phyloP scores from a whole-genome alignment of 2,113 vertebrate species.

The Nannospalax galili region DNA sequence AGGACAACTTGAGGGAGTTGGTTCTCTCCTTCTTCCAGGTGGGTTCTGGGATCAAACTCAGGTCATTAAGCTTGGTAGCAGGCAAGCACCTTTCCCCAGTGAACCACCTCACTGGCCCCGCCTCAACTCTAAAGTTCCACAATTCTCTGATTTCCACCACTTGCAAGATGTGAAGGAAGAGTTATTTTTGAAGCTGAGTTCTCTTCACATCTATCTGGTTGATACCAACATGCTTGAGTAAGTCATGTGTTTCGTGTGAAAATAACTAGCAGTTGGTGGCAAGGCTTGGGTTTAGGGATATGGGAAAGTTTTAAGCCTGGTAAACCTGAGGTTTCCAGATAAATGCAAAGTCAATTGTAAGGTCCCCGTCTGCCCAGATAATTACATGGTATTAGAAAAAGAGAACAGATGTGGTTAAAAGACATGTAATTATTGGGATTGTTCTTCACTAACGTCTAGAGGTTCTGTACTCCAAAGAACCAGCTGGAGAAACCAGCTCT shows the following conservation, averaged over 20 bases:
- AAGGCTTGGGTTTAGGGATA: neutral
- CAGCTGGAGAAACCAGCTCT: conserved; percentile 4
- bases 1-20: neutral
- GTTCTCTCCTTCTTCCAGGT: neutral
- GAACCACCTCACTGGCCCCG: neutral
- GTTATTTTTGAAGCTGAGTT: conserved; percentile 7
- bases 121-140: neutral
- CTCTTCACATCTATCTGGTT: neutral
- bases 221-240: neutral
- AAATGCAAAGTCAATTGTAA: conserved; percentile 43
- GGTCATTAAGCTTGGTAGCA: neutral
- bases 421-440: neutral
- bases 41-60: neutral
- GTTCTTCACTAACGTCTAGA: neutral
- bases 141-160: neutral
- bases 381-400: conserved; percentile 35
- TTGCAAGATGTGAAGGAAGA: neutral
- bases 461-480: neutral
- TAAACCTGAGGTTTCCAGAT: conserved; percentile 44
- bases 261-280: neutral
- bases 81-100: no score
- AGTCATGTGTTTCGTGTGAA: neutral
- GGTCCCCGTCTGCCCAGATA: neutral
- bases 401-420: conserved; percentile 9
- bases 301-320: conserved; percentile 20